phyloP scores from a whole-genome alignment of 1,140 invertebrate genomes.

The Ptiloglossa arizonensis region DNA sequence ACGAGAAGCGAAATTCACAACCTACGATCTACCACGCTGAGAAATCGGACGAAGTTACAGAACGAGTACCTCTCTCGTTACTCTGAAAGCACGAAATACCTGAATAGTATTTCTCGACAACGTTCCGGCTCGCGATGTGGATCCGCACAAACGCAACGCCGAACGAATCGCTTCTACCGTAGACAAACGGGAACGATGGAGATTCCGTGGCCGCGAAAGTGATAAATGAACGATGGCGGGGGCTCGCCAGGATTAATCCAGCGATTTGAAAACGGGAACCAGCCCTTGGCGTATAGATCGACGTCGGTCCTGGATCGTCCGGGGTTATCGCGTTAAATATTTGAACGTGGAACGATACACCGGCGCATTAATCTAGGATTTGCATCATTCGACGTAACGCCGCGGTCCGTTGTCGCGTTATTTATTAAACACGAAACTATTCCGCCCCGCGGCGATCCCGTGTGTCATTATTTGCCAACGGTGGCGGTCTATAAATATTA shows the following conservation, averaged over 20 bases:
- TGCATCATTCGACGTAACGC: conserved; percentile 41
- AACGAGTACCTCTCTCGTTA: too few relatives aligned
- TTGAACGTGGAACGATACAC: not conserved
- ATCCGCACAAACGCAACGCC: too few relatives aligned
- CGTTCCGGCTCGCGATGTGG: too few relatives aligned
- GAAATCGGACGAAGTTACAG: too few relatives aligned
- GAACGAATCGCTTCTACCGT: conserved; percentile 1
- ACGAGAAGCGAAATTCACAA: too few relatives aligned
- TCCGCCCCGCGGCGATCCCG: conserved; percentile 5
- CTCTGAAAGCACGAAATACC: too few relatives aligned
- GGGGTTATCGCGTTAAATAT: conserved; percentile 19
- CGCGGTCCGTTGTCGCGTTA: conserved; percentile 12
- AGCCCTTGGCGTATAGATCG: too few relatives aligned
- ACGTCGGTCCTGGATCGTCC: too few relatives aligned
- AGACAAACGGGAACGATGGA: conserved; percentile 9
- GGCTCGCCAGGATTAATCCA: conserved; percentile 2
- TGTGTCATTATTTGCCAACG: conserved; percentile 53
- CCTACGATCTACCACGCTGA: too few relatives aligned
- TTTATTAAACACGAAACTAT: conserved; percentile 45
- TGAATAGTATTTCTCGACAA: too few relatives aligned
- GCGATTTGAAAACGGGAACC: conserved; percentile 6
- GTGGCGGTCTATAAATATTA: conserved; percentile 51
- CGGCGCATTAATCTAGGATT: conserved; percentile 23
- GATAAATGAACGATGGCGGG: conserved; percentile 23
- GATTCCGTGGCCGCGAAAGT: conserved; percentile 15